A percentile compares a stretch with the other conserved stretches of the same genome.
These are phyloP conservation scores for Atractosteus spatula DNA, from an alignment of 2,113 vertebrate genomes.

Conservation along the genomic window DNA sequence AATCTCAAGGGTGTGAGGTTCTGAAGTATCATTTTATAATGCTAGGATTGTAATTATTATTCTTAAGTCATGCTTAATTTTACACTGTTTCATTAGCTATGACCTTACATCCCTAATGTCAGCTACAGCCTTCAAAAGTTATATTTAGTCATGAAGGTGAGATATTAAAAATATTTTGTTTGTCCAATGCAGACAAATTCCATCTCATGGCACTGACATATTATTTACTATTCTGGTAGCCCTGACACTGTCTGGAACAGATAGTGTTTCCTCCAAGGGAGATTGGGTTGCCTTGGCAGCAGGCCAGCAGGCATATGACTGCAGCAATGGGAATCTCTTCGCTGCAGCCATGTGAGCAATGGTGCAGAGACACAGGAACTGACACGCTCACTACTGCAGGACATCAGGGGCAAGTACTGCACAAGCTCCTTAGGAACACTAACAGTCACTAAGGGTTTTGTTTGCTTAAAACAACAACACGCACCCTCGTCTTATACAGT, in stretches of 20 bases:
- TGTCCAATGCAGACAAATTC: constrained; percentile 55
- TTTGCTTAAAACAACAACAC: too few relatives aligned
- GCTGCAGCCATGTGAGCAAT: constrained; percentile 44
- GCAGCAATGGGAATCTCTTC: constrained; percentile 60
- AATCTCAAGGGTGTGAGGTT: too few relatives aligned
- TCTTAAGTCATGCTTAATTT: too few relatives aligned
- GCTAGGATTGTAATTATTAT: too few relatives aligned
- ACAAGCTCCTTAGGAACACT: too few relatives aligned
- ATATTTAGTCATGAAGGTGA: constrained; percentile 55
- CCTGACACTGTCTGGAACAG: constrained; percentile 67
- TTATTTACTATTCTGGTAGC: constrained; percentile 88
- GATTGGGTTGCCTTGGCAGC: constrained; percentile 62
- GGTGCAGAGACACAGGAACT: constrained; percentile 44
- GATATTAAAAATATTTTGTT: constrained; percentile 69
- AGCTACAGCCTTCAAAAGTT: constrained; percentile 32
- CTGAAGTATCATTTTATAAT: too few relatives aligned
- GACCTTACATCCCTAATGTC: constrained; percentile 32
- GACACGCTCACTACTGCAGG: constrained; percentile 3
- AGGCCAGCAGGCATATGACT: constrained; percentile 73
- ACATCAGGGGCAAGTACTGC: constrained; percentile 10
- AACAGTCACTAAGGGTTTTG: too few relatives aligned
- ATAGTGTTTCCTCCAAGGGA: constrained; percentile 67
- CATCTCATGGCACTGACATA: constrained; percentile 60
- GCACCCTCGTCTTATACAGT: too few relatives aligned
- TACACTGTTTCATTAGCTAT: constrained; percentile 17